These are phyloP conservation scores for Phyto melanocephala DNA, from an alignment of 2,888 invertebrate species.

Conservation along the genomic window DNA sequence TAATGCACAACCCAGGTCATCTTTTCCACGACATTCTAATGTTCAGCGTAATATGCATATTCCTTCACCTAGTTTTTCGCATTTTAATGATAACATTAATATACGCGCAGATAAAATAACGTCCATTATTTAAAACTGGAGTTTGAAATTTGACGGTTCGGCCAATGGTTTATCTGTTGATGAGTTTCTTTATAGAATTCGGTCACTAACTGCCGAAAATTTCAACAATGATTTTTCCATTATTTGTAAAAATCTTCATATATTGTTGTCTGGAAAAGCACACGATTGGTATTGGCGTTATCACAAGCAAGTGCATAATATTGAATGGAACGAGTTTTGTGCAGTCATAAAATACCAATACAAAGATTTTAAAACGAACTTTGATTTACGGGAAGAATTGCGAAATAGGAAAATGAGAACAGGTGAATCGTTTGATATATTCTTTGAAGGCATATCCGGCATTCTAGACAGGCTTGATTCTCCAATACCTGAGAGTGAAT, in stretches of 20 bases:
- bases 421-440: neutral
- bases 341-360: neutral
- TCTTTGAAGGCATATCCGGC: neutral
- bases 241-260: neutral
- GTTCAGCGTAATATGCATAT: neutral
- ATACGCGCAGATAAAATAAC: neutral
- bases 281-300: neutral
- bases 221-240: too few species aligned
- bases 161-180: neutral
- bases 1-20: too few species aligned
- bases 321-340: neutral
- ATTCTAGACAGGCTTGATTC: neutral
- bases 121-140: neutral
- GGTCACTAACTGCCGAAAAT: neutral
- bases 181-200: neutral
- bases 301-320: neutral
- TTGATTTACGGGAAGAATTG: neutral
- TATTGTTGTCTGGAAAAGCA: neutral
- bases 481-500: neutral
- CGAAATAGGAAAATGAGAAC: neutral
- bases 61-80: neutral
- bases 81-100: neutral
- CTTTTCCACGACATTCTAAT: too few species aligned
- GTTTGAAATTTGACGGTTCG: neutral
- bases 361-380: neutral